Evolutionary conservation across 2,888 invertebrate genomes (phyloP), one percentile per base, ranked within the genome.

Genomic region (Heliconius ethilla): DNA sequence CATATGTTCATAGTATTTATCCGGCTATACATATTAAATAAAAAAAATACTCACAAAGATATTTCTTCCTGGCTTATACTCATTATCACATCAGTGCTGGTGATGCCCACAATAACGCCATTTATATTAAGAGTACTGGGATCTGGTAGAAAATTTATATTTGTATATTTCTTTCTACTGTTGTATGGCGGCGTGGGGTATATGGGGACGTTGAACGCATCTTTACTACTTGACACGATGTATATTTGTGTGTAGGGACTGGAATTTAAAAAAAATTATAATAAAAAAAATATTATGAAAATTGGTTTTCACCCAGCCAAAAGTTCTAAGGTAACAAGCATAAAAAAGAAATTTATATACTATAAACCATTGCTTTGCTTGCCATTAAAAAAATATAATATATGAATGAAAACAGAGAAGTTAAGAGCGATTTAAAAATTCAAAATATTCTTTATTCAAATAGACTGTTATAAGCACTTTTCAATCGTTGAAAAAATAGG

Each of bases 131-230:
- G 87, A 27, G 97, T 95, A 84, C 97, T 96, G 0, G 99, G 99
- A 94, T 99, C 98, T 0, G 98, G 96, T 82, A 97, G 90, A 84
- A 97, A 95, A 78, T 96, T 95, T 4, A 97, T 89, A 89, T 97
- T 96, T 13, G 95, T 84, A 85, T 95, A 95, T 72, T 93, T 94
- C 82, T 70, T 93, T 94, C 95, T 93, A 13, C 95, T 86, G n/a
- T 89, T 85, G 85, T 96, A 97, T 1, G 98, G 96, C 18, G 97
- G 97, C 0, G 98, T 98, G 7, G 99, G 99, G 89, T 96, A 99
- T 0, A 98, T 96, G 73, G 96, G 95, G 81, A 96, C 95, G 84
- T 97, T 96, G 90, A 97, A 97, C 0, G 96, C 96, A 87, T 99
- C 99, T 84, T 96, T 96, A 80, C 94, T 93, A 65, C 97, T 98